Conservation (phyloP, 2,113 vertebrate genomes). For the Solea solea region DNA sequence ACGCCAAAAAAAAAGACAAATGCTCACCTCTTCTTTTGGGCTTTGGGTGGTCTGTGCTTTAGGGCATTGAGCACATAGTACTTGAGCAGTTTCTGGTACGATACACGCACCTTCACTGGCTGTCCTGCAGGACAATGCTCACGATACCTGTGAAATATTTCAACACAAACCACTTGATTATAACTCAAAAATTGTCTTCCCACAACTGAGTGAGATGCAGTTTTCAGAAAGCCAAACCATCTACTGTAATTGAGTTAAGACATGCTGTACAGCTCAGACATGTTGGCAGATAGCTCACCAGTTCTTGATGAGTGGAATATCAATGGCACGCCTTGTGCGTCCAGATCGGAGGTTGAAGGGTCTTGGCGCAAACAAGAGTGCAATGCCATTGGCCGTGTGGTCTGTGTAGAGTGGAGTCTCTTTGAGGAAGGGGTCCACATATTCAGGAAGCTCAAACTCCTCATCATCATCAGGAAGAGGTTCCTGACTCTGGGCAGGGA, state of each 20-base stretch:
- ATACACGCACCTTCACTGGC: constrained; percentile 97
- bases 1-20: neutral
- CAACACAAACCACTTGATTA: neutral
- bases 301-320: constrained; percentile 97
- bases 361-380: constrained; percentile 96
- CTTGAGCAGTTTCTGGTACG: constrained; percentile 97
- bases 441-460: constrained; percentile 97
- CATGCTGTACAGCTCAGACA: neutral
- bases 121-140: constrained; percentile 98
- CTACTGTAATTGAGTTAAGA: neutral
- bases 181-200: neutral
- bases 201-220: neutral
- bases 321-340: constrained; percentile 94
- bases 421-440: constrained; percentile 96
- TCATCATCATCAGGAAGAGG: constrained; percentile 97
- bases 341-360: constrained; percentile 97
- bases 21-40: constrained; percentile 95
- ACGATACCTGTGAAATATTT: constrained; percentile 86
- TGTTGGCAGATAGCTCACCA: constrained; percentile 81
- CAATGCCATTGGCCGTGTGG: constrained; percentile 98
- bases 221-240: neutral
- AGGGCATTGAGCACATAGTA: constrained; percentile 99
- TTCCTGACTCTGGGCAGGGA: constrained; percentile 88
- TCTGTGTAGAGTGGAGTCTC: constrained; percentile 97
- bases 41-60: constrained; percentile 97